Percentiles rank a stretch among this genome's conserved stretches.
These are phyloP conservation scores for Sparus aurata DNA, from an alignment of 2,797 vertebrate genomes.

Conservation along the genomic window DNA sequence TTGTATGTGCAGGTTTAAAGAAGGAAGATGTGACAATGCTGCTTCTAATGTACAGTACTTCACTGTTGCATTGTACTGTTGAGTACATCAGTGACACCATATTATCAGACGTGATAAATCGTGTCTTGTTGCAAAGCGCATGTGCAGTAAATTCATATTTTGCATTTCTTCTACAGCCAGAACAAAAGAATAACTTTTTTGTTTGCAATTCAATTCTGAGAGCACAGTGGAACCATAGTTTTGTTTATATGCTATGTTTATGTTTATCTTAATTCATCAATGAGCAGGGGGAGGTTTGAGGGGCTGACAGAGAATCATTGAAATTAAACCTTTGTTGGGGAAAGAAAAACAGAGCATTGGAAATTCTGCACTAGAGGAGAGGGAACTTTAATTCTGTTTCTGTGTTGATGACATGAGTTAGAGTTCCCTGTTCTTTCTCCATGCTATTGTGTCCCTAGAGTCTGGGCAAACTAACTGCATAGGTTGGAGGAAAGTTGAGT, in stretches of 20 bases:
- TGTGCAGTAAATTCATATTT: too few relatives aligned
- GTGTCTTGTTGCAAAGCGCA: too few relatives aligned
- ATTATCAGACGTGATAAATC: too few relatives aligned
- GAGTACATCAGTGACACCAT: background rate
- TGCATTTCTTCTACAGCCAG: too few relatives aligned
- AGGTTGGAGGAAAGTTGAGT: slow-evolving; percentile 82
- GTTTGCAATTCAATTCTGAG: too few relatives aligned
- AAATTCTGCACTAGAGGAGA: slow-evolving; percentile 82
- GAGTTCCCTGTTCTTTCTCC: slow-evolving; percentile 74
- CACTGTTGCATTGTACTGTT: slow-evolving; percentile 1
- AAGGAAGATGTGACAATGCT: background rate
- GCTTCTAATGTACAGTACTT: too few relatives aligned
- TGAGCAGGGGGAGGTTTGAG: slow-evolving; percentile 50
- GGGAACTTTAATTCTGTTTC: slow-evolving; percentile 83
- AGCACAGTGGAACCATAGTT: slow-evolving; percentile 48
- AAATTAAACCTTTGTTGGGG: slow-evolving; percentile 60
- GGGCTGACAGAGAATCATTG: slow-evolving; percentile 68
- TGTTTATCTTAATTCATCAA: slow-evolving; percentile 75
- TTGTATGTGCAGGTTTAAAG: background rate
- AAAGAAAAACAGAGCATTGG: slow-evolving; percentile 75
- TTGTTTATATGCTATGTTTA: too few relatives aligned
- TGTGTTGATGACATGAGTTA: slow-evolving; percentile 76
- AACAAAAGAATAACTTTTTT: too few relatives aligned
- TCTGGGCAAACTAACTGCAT: slow-evolving; percentile 75
- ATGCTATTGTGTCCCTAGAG: slow-evolving; percentile 78